Base-by-base conservation (phyloP, 2,113 vertebrate species). In the Caranx melampygus region DNA sequence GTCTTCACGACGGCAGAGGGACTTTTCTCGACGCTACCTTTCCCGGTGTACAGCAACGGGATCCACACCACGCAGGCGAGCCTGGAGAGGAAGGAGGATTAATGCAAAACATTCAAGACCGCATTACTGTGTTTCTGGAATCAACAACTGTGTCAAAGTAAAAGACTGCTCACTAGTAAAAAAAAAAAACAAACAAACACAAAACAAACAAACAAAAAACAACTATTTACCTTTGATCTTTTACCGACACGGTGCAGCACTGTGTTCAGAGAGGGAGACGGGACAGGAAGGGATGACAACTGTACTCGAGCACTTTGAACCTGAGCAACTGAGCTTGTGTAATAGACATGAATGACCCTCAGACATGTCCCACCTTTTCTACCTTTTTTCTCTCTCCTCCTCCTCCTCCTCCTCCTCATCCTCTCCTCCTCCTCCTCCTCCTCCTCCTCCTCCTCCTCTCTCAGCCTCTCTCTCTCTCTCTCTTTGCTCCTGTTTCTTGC, bases 251-350 rank as follows among this genome's bases (percentile, higher is more conserved):
- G 96, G 96, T 95, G 94, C 94, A 95, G 88, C 95, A 96, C 95
- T 95, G 91, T 96, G 95, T 96, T 95, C 94, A 92, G 90, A 92
- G 96, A 94, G 94, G 66, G 87, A 74, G 74, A 64, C 82, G 47
- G 83, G 87, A 88, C 84, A 84, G 85, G 71, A 68, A 71, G 58
- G 81, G 84, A 83, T 6, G 81, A 70, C 79, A 91, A 67, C 95
- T 94, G 96, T 95, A 97, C 96, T 97, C 95, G 95, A 98, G 97
- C 98, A 99, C 97, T 99, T 99, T 99, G 96, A 97, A 97, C 96
- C 96, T 94, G 95, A 97, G 96, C 96, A 95, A 96, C 95, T 96
- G 95, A 95, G 96, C 96, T 95, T 96, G 96, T 95, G 94, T 96
- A 95, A 95, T 93, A 88, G 95, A 91, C 94, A 95, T 94, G 88